Evolutionary conservation across 2,797 vertebrate species (phyloP), one percentile per base, ranked within the genome.

Genomic region (Botia almorhae): DNA sequence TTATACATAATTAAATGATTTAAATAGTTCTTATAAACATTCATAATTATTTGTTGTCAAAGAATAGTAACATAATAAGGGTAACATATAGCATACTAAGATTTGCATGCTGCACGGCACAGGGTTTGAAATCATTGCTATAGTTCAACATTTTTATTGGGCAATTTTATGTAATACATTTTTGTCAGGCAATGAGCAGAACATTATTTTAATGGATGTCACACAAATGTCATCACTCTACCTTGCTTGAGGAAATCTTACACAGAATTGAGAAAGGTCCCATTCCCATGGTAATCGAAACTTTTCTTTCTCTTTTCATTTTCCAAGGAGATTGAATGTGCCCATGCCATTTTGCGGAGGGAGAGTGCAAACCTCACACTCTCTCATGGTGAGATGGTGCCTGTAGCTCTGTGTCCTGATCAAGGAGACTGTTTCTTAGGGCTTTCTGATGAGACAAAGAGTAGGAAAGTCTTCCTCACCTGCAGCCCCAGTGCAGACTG

Each of bases 311-410:
- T 60, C n/a, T 46, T 50, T 64, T 21, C 3, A 60, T 81, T 80
- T 53, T 75, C 10, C 11, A 74, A 99, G 96, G 97, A 98, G 87
- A 95, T 96, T 75, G 90, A 91, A 51, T 93, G 93, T 76, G 94
- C 94, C 79, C 88, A 91, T 75, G 93, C 94, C 23, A 92, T 95
- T 84, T 90, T 98, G 83, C 94, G 88, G 84, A 93, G 90, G 76
- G 95, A 97, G 77, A 87, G 91, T 17, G 50, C 91, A 73, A 89
- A 88, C 78, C 82, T 95, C 80, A 93, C 92, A 60, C 90, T 91
- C 0, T 93, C 95, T 36, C 88, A 95, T n/a, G 95, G 95, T 26
- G 93, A 92, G 55, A 92, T 97, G 90, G 88, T 93, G 71, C 94
- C 95, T 0, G 82, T 96, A 71, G 90, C 93, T 67, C 82, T 96